phyloP scores from a whole-genome alignment of 2,113 vertebrate genomes.

The Cheilinus undulatus region DNA sequence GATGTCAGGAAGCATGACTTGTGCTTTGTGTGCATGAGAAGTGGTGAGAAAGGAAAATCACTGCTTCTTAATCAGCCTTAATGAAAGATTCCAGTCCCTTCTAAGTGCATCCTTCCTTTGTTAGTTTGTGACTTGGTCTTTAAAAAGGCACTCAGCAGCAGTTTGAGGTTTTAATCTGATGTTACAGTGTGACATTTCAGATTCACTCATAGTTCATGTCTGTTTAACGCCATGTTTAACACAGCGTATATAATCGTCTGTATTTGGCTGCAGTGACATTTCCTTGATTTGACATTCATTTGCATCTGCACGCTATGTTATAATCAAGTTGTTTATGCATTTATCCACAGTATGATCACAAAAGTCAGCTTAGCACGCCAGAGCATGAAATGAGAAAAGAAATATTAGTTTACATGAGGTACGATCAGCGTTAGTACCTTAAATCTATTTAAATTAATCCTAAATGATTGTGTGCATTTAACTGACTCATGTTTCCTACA shows the following conservation, averaged over 20 bases:
- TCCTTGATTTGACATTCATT: conserved; percentile 28
- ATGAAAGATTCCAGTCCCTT: too few relatives aligned
- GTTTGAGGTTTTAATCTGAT: neutral
- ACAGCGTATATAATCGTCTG: conserved; percentile 5
- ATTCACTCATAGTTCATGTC: neutral
- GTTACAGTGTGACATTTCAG: neutral
- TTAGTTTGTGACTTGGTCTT: neutral
- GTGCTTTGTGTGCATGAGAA: neutral
- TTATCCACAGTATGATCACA: conserved; percentile 12
- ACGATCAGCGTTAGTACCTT: neutral
- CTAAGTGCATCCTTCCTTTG: neutral
- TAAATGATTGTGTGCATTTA: neutral
- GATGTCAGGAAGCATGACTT: conserved; percentile 9
- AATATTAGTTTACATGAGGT: neutral
- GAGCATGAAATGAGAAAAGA: neutral
- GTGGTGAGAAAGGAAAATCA: too few relatives aligned
- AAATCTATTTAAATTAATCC: neutral
- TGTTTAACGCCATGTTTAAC: neutral
- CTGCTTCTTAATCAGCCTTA: too few relatives aligned
- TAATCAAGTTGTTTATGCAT: conserved; percentile 19
- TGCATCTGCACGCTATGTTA: neutral
- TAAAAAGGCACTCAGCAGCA: neutral
- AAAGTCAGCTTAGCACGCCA: conserved; percentile 11
- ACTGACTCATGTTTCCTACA: conserved; percentile 6
- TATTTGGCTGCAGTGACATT: neutral